phyloP scores from a whole-genome alignment of 1,140 invertebrate genomes.

The Trinorchestia longiramus region DNA sequence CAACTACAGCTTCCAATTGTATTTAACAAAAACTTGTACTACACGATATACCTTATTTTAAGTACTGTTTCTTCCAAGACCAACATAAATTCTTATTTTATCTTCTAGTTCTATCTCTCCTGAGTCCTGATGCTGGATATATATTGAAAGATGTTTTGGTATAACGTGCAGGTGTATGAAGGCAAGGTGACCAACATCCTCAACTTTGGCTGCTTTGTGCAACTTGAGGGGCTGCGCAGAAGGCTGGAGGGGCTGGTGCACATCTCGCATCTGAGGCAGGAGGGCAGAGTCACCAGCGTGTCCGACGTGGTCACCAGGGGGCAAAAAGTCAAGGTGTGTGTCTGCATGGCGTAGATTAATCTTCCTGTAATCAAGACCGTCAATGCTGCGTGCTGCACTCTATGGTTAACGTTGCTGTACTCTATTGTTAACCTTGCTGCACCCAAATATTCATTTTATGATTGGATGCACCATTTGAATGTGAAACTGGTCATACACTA shows the following conservation, averaged over 20 bases:
- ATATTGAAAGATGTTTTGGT: background rate
- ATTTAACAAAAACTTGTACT: background rate
- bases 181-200: conserved; percentile 97
- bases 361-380: no score
- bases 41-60: no score
- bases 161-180: conserved; percentile 81
- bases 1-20: background rate
- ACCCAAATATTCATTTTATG: no score
- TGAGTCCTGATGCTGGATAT: background rate
- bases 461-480: no score
- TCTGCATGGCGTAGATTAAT: no score
- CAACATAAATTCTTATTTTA: background rate
- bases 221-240: conserved; percentile 87
- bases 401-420: no score
- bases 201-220: conserved; percentile 97
- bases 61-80: background rate
- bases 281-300: conserved; percentile 94
- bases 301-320: conserved; percentile 93
- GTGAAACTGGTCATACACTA: no score
- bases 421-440: no score
- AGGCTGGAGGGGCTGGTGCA: conserved; percentile 96
- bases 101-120: background rate
- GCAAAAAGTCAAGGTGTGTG: conserved; percentile 72
- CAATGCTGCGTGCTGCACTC: no score
- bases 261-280: conserved; percentile 92